phyloP scores from a whole-genome alignment of 2,113 vertebrate genomes.

The Octodon degus region DNA sequence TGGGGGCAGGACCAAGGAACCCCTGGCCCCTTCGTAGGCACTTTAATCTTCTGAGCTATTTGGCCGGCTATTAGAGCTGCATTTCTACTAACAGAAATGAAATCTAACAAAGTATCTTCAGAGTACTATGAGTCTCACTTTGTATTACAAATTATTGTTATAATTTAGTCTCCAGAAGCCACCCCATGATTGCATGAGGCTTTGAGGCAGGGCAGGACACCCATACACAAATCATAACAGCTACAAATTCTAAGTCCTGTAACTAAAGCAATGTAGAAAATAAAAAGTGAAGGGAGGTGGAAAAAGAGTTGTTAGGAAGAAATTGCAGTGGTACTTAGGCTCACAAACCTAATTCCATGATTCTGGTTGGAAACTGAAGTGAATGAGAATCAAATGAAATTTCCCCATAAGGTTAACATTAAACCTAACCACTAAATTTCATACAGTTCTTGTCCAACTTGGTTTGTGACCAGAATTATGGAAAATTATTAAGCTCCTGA shows the following conservation, averaged over 20 bases:
- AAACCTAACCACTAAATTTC: not conserved
- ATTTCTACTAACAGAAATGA: too few species aligned
- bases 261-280: not conserved
- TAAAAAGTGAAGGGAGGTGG: not conserved
- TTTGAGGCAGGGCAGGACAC: too few species aligned
- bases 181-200: too few species aligned
- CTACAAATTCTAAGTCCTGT: not conserved
- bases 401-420: not conserved
- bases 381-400: not conserved
- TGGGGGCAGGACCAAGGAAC: too few species aligned
- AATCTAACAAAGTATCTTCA: too few species aligned
- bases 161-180: too few species aligned
- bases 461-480: not conserved
- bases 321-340: not conserved
- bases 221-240: too few species aligned
- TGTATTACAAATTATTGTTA: too few species aligned
- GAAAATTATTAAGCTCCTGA: not conserved
- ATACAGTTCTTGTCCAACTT: not conserved
- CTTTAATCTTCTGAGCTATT: too few species aligned
- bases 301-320: not conserved
- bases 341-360: not conserved
- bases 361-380: not conserved
- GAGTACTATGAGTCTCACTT: too few species aligned
- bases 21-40: too few species aligned
- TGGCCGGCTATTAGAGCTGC: too few species aligned